phyloP scores from a whole-genome alignment of 2,113 vertebrate genomes.

The Amphiprion percula region DNA sequence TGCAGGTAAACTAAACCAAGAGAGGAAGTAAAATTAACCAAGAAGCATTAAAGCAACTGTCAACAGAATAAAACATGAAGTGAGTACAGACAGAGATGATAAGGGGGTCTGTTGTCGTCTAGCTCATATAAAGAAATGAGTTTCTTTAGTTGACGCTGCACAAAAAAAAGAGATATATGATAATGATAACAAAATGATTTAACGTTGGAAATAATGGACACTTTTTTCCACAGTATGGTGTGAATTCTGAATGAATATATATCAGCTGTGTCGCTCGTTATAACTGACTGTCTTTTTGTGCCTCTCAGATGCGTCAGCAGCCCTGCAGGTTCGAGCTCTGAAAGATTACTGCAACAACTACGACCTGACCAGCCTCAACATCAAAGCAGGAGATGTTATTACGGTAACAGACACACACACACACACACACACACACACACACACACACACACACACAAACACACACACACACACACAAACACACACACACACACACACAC shows the following conservation, averaged over 20 bases:
- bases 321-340: conserved; percentile 95
- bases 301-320: conserved; percentile 91
- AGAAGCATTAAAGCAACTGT: too few relatives aligned
- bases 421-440: conserved; percentile 34
- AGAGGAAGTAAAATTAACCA: too few relatives aligned
- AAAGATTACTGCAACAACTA: conserved; percentile 99
- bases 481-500: conserved; percentile 31
- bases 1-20: too few relatives aligned
- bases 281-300: background rate
- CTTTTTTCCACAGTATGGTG: too few relatives aligned
- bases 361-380: conserved; percentile 95
- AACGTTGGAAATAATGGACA: too few relatives aligned
- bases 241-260: background rate
- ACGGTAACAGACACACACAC: conserved; percentile 53
- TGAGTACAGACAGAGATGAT: too few relatives aligned
- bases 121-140: too few relatives aligned
- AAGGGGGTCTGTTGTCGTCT: too few relatives aligned
- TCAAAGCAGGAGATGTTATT: conserved; percentile 95
- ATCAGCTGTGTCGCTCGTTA: background rate
- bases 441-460: conserved; percentile 16
- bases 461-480: conserved; percentile 35
- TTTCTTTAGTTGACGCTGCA: too few relatives aligned
- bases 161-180: too few relatives aligned
- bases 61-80: too few relatives aligned
- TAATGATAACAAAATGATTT: too few relatives aligned